Evolutionary conservation across 2,113 vertebrate species (phyloP), one percentile per base, ranked within the genome.

Genomic region (Australoheros scitulus): DNA sequence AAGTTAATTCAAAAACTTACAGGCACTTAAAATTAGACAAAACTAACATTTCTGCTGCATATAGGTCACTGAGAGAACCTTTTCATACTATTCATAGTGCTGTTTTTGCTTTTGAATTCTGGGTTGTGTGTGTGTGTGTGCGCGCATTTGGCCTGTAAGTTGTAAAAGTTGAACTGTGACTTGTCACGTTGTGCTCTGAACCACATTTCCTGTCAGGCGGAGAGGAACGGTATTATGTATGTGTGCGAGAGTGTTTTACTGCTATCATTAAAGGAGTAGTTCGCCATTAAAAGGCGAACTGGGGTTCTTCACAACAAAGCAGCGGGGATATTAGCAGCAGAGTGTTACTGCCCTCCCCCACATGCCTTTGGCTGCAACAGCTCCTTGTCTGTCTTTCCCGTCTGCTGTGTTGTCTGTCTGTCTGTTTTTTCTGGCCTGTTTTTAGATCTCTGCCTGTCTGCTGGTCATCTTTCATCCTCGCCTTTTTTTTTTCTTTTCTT

Each of bases 221-320:
- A 87, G 87, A 82, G 88, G 83, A 85, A 75, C 79, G 22, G 74
- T 83, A 72, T 79, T 79, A 47, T 75, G 61, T 77, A 70, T 61
- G 79, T 76, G 72, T 83, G 79, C 63, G 34, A 77, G 82, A 79
- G 78, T 88, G 61, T 93, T 94, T 94, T 92, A 92, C 91, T 88
- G 90, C 90, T 87, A 64, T 90, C 89, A 91, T 92, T 93, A 94
- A 92, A 93, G 88, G 89, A 87, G 72, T 77, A 90, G 85, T 92
- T 92, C 83, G 70, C 88, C 90, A 90, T 91, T 93, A 91, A 89
- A 92, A 91, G 88, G 82, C 87, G 82, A 88, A 89, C 89, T 89
- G 81, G 88, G 79, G 86, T 70, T 90, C 84, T 91, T 92, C 68
- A 94, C 92, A 89, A 94, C 92, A 94, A 93, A 94, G 89, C 90